Evolutionary conservation across 1,140 invertebrate species (phyloP).

Genomic region (Tyrophagus putrescentiae): DNA sequence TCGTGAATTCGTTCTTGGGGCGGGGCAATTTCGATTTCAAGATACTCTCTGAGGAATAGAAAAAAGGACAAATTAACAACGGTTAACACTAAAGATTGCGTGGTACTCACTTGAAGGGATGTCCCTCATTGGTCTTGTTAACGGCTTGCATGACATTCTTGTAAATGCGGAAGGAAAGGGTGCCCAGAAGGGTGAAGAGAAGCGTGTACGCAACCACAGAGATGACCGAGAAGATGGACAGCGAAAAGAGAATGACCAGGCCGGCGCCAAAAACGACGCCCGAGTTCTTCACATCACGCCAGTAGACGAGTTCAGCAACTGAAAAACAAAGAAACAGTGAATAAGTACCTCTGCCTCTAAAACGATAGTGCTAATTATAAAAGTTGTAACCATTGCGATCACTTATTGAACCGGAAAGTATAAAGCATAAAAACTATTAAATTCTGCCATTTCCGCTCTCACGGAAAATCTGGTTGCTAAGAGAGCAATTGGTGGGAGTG

Average conservation of each 20-base stretch:
- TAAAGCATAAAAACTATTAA: too few species aligned
- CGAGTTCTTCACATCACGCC: constrained; percentile 84
- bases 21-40: constrained; percentile 69
- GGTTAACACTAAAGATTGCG: neutral
- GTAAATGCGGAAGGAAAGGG: constrained; percentile 84
- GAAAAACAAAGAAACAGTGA: neutral
- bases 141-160: constrained; percentile 87
- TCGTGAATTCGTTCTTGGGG: constrained; percentile 73
- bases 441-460: too few species aligned
- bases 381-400: neutral
- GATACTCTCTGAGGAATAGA: constrained; percentile 55
- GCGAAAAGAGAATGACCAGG: constrained; percentile 68
- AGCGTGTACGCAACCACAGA: constrained; percentile 82
- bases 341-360: too few species aligned
- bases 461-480: too few species aligned
- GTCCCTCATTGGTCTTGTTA: constrained; percentile 88
- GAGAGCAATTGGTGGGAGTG: too few species aligned
- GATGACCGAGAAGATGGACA: constrained; percentile 86
- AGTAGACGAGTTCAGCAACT: constrained; percentile 92
- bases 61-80: too few species aligned
- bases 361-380: neutral
- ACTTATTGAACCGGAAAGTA: neutral
- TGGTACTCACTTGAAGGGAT: constrained; percentile 80
- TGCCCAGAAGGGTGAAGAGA: constrained; percentile 60
- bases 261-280: constrained; percentile 75